phyloP scores from a whole-genome alignment of 2,888 invertebrate genomes.

The Thelaira solivaga region DNA sequence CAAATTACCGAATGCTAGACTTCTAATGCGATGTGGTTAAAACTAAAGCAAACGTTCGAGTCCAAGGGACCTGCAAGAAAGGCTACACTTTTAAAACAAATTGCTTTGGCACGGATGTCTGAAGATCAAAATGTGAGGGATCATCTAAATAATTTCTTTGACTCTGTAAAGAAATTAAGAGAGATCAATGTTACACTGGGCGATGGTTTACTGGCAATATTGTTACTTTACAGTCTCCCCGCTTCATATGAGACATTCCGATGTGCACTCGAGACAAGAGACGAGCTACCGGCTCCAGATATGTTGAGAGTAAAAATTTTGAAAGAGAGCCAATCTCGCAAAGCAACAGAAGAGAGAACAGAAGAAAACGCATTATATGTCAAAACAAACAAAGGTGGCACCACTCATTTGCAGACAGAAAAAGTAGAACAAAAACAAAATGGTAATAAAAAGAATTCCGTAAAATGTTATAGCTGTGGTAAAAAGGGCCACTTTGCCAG shows the following conservation, averaged over 20 bases:
- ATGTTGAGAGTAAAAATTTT: conserved; percentile 37
- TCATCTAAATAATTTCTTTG: background rate
- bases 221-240: background rate
- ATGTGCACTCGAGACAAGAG: conserved; percentile 44
- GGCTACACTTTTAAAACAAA: background rate
- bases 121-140: background rate
- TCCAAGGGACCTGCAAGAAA: background rate
- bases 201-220: background rate
- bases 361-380: conserved; percentile 23
- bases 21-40: background rate
- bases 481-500: conserved; percentile 36
- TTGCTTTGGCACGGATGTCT: background rate
- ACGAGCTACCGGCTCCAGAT: conserved; percentile 36
- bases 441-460: background rate
- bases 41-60: background rate
- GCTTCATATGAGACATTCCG: conserved; percentile 21
- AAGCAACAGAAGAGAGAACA: conserved; percentile 15
- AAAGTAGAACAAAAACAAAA: background rate
- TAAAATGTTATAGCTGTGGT: conserved; percentile 30
- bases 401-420: background rate
- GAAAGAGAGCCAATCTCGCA: conserved; percentile 36
- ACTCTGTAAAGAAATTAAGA: background rate
- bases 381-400: background rate
- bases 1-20: background rate
- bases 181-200: background rate